Evolutionary conservation across 1,140 invertebrate species (phyloP).

Genomic region (Zaprionus ornatus): DNA sequence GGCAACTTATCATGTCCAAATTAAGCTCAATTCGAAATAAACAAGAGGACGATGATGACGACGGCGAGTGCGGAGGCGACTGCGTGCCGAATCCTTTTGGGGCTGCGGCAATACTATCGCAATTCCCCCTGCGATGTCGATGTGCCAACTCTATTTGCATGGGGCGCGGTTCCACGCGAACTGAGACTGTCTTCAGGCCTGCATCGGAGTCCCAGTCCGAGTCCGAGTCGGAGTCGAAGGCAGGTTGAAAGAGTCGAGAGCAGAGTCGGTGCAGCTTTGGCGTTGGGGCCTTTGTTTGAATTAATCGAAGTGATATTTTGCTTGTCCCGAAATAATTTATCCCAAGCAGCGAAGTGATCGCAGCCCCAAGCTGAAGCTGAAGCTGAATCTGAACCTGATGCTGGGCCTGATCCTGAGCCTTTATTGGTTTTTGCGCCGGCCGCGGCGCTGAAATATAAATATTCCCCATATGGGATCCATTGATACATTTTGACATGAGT

Average conservation of each 20-base stretch:
- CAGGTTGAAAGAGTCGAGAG: not conserved
- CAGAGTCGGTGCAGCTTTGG: constrained; percentile 17
- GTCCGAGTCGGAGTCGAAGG: constrained; percentile 3
- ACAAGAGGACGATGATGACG: constrained; percentile 54
- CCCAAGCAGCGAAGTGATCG: constrained; percentile 35
- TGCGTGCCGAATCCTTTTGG: not conserved
- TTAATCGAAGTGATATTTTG: constrained; percentile 83
- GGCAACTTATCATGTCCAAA: constrained; percentile 80
- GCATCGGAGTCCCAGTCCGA: constrained; percentile 13
- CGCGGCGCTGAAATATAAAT: constrained; percentile 70
- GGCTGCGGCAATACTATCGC: not conserved
- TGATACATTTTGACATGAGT: constrained; percentile 81
- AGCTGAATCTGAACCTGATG: not conserved
- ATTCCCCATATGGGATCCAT: constrained; percentile 74
- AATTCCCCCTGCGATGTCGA: constrained; percentile 12
- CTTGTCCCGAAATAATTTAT: constrained; percentile 82
- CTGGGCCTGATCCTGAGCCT: constrained; percentile 5
- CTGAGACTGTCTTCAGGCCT: not conserved
- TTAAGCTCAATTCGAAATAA: constrained; percentile 79
- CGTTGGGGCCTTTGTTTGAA: constrained; percentile 70
- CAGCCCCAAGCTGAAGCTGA: constrained; percentile 28
- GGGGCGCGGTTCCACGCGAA: constrained; percentile 20
- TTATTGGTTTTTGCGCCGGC: constrained; percentile 63
- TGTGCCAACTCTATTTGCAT: constrained; percentile 71
- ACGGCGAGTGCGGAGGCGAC: not conserved